Percentiles rank a stretch among this genome's conserved stretches.
phyloP scores from a whole-genome alignment of 2,113 vertebrate species.

The Cheirogaleus medius region DNA sequence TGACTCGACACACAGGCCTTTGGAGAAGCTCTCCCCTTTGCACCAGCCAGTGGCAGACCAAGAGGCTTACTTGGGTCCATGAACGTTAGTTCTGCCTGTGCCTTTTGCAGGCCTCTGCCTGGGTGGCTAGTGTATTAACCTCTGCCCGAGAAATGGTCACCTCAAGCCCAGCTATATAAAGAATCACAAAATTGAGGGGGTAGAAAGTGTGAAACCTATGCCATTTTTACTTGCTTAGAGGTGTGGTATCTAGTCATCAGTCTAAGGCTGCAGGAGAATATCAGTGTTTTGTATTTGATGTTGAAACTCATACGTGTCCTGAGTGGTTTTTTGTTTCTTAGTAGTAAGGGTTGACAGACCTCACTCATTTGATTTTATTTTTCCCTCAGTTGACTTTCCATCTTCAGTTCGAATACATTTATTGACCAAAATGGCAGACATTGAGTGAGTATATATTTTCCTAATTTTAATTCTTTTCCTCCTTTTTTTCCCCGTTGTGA shows the following conservation, averaged over 20 bases:
- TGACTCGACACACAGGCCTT: background rate
- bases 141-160: background rate
- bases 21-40: background rate
- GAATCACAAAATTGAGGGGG: background rate
- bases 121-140: background rate
- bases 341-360: background rate
- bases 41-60: fast-evolving
- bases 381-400: conserved; percentile 93
- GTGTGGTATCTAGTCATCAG: background rate
- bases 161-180: background rate
- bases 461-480: background rate
- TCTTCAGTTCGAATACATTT: conserved; percentile 91
- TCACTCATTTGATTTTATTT: conserved; percentile 13
- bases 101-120: background rate
- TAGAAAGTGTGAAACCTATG: background rate
- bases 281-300: background rate
- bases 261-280: background rate
- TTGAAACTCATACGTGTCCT: background rate
- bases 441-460: conserved; percentile 90
- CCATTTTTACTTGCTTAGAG: background rate
- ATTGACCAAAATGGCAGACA: conserved; percentile 95
- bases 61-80: background rate
- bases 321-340: background rate
- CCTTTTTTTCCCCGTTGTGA: fast-evolving
- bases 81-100: background rate